These are phyloP conservation scores for Sebastes steindachneri DNA, from an alignment of 2,797 vertebrate genomes.

Conservation along the genomic window DNA sequence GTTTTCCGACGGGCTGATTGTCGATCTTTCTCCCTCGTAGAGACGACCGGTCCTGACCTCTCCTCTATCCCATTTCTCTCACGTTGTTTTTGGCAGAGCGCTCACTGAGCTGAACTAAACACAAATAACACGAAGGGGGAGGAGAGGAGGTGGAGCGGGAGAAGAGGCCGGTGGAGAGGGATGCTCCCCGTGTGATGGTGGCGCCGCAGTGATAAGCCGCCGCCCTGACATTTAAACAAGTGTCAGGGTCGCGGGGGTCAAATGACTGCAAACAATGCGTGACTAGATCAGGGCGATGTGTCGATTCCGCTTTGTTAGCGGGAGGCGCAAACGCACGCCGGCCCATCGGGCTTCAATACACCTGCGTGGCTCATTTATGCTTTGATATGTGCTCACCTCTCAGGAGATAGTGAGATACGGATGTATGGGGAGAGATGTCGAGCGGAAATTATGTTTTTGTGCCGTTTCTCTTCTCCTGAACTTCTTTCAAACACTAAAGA, in stretches of 20 bases:
- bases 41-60: slow-evolving; percentile 49
- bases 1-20: slow-evolving; percentile 16
- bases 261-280: slow-evolving; percentile 60
- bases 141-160: slow-evolving; percentile 11
- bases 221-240: slow-evolving; percentile 74
- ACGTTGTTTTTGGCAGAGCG: slow-evolving; percentile 42
- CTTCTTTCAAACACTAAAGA: slow-evolving; percentile 19
- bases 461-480: slow-evolving; percentile 3
- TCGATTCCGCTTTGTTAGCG: slow-evolving; percentile 30
- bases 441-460: neutral
- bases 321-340: neutral
- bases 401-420: neutral
- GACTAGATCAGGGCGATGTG: slow-evolving; percentile 37
- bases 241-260: slow-evolving; percentile 56
- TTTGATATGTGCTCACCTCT: slow-evolving; percentile 45
- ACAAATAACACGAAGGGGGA: slow-evolving; percentile 48
- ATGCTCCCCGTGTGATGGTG: slow-evolving; percentile 18
- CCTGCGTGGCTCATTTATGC: slow-evolving; percentile 8
- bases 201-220: slow-evolving; percentile 54
- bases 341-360: slow-evolving; percentile 11
- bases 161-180: slow-evolving; percentile 4
- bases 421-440: neutral
- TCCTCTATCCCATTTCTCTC: slow-evolving; percentile 31
- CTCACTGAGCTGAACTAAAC: slow-evolving; percentile 55
- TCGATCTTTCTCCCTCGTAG: slow-evolving; percentile 8